Evolutionary conservation across 2,113 vertebrate species (phyloP).

Genomic region (Oreotrochilus melanogaster): DNA sequence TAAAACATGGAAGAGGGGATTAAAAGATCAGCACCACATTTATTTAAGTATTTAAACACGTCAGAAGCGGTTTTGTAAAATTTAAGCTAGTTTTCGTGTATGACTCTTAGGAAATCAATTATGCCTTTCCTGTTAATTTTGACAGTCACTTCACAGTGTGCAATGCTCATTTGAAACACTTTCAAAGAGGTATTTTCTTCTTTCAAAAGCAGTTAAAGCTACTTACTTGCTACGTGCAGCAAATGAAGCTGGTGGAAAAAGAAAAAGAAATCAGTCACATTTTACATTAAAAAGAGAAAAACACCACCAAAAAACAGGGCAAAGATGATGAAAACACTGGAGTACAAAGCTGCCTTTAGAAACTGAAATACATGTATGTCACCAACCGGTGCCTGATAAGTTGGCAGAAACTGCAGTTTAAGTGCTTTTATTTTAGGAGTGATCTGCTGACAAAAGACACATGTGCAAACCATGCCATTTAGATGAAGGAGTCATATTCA

Average conservation of each 20-base stretch:
- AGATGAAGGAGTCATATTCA: constrained; percentile 36
- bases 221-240: constrained; percentile 7
- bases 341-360: constrained; percentile 50
- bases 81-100: background rate
- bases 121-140: constrained; percentile 22
- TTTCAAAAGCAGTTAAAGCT: constrained; percentile 46
- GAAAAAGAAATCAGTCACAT: constrained; percentile 40
- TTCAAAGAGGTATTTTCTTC: constrained; percentile 25
- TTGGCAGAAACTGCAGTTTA: constrained; percentile 54
- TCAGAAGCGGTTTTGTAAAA: background rate
- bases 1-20: background rate
- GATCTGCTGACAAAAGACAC: constrained; percentile 56
- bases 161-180: constrained; percentile 23
- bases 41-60: background rate
- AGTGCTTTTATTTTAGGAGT: constrained; percentile 59
- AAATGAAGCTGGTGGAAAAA: constrained; percentile 16
- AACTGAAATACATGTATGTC: constrained; percentile 36
- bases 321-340: constrained; percentile 31
- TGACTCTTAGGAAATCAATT: constrained; percentile 10
- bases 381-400: constrained; percentile 48
- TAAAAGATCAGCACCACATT: constrained; percentile 20
- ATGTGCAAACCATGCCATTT: constrained; percentile 51
- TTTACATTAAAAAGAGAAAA: constrained; percentile 26
- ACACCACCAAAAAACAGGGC: background rate
- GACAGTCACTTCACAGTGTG: background rate